Conservation (phyloP, 2,888 invertebrate species). For the Epinotia demarniana region DNA sequence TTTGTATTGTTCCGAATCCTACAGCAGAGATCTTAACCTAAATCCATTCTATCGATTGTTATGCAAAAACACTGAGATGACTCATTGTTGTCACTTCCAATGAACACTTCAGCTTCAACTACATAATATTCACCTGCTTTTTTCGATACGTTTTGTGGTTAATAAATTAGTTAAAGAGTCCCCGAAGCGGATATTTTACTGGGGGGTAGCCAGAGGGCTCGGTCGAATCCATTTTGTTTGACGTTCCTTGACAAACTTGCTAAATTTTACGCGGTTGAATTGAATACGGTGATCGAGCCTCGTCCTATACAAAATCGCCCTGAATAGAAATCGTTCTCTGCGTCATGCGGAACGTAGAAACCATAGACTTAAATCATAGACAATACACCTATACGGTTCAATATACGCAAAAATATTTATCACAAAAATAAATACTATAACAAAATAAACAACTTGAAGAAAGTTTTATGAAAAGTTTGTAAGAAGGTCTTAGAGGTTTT, state of each 20-base stretch:
- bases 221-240: conserved; percentile 51
- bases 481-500: not conserved
- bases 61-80: conserved; percentile 80
- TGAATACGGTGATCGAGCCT: conserved; percentile 13
- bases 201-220: conserved; percentile 52
- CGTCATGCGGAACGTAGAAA: conserved; percentile 22
- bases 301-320: not conserved
- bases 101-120: conserved; percentile 56
- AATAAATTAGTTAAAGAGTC: conserved; percentile 71
- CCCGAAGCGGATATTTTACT: conserved; percentile 81
- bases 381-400: not conserved
- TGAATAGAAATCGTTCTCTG: conserved; percentile 15
- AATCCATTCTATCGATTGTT: conserved; percentile 83
- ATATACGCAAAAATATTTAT: not conserved
- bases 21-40: conserved; percentile 81
- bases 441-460: not conserved
- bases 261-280: conserved; percentile 32
- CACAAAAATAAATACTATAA: not conserved
- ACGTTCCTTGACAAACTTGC: conserved; percentile 47
- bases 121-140: conserved; percentile 73
- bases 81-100: conserved; percentile 65
- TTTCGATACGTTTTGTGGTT: conserved; percentile 62
- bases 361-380: conserved; percentile 22
- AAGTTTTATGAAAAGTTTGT: not conserved
- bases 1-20: conserved; percentile 71